Evolutionary conservation across 2,113 vertebrate genomes (phyloP), one percentile per base, ranked within the genome.

Genomic region (Vimba vimba): DNA sequence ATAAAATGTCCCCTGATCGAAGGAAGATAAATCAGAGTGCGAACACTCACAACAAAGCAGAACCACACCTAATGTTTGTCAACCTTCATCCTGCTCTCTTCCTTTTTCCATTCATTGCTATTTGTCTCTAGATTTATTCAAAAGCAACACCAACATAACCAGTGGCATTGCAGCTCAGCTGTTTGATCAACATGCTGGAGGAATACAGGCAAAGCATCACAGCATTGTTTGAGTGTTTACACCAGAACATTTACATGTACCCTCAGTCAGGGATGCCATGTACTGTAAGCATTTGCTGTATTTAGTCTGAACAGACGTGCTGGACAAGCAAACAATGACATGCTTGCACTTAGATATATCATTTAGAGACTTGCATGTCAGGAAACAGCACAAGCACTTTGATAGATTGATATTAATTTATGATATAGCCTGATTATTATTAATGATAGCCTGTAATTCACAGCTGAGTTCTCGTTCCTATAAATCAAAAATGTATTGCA

Each of bases 1-100:
- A 95, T 93, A 91, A 59, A 43, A 55, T 74, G 52, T 88, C 82
- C 81, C 91, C 83, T 81, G 91, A 92, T 91, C 88, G 66, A 87
- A 36, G 74, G n/a, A 85, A 90, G 90, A 95, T 93, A 91, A 47
- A 25, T 69, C 64, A 71, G 27, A 39, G 30, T 23, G 55, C 2
- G 60, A 57, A 86, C 62, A 77, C 82, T 89, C 83, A 84, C 19
- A 82, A 85, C 86, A 87, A 79, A 85, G 62, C n/a, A 86, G 50
- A 78, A 23, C 69, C 73, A 23, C 79, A 74, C 82, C 82, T 84
- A 88, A 88, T 83, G 85, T 86, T 71, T 84, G 85, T 88, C 90
- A 86, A 66, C 15, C 86, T 27, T 81, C 79, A 85, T 66, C 82
- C 43, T n/a, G 21, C 55, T 79, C 78, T 60, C 43, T 77, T 77